These are phyloP conservation scores for Amphiprion ocellaris DNA, from an alignment of 2,113 vertebrate genomes.

Conservation along the genomic window DNA sequence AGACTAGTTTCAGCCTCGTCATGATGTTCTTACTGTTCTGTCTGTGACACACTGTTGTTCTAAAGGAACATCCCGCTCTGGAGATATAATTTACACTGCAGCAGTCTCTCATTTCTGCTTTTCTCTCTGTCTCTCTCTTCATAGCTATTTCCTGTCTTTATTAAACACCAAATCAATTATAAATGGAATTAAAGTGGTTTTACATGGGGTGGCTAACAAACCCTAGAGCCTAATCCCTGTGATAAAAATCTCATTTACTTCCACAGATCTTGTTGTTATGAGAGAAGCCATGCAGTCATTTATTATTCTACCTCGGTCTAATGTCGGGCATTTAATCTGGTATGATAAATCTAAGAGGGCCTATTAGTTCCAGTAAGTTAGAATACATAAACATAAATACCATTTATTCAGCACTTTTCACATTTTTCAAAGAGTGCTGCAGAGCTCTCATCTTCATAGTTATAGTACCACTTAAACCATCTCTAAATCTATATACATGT, in stretches of 20 bases:
- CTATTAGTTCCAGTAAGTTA: conserved; percentile 25
- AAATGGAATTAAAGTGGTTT: conserved; percentile 53
- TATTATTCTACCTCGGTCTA: conserved; percentile 3
- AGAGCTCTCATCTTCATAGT: background rate
- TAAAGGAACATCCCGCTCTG: background rate
- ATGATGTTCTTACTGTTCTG: background rate
- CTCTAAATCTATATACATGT: background rate
- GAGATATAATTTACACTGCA: conserved; percentile 29
- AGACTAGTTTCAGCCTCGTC: too few relatives aligned
- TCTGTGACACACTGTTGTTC: background rate
- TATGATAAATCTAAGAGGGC: conserved; percentile 14
- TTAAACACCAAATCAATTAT: conserved; percentile 55
- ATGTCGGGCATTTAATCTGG: conserved; percentile 21
- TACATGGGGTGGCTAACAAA: conserved; percentile 14
- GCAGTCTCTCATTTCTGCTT: background rate
- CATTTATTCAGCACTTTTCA: conserved; percentile 10
- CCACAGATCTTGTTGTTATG: conserved; percentile 22
- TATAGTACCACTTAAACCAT: background rate
- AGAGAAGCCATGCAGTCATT: conserved; percentile 35
- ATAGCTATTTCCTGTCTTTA: background rate
- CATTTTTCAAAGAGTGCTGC: background rate
- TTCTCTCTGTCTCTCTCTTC: background rate
- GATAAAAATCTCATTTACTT: conserved; percentile 57
- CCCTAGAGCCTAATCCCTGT: conserved; percentile 40
- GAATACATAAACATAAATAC: conserved; percentile 28